Conservation (phyloP, 2,888 invertebrate genomes). For the Aproaerema taeniolella region DNA sequence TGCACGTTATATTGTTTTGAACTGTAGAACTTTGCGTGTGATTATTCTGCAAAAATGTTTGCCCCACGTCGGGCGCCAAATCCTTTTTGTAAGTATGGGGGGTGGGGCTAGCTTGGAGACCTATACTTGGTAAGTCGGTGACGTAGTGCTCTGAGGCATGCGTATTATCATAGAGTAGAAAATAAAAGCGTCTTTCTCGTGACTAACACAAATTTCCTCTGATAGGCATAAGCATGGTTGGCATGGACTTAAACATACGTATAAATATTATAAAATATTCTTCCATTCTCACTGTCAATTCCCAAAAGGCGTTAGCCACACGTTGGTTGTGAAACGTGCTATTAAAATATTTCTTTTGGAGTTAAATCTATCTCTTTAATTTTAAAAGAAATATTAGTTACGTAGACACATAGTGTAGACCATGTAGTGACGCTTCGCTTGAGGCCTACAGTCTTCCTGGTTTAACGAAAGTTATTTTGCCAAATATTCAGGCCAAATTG, state of each 20-base stretch:
- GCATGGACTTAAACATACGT: conserved; percentile 64
- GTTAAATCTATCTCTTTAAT: conserved; percentile 23
- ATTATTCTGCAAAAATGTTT: conserved; percentile 22
- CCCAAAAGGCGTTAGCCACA: conserved; percentile 64
- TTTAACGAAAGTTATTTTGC: conserved; percentile 45
- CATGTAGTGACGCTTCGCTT: conserved; percentile 69
- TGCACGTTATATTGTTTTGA: conserved; percentile 34
- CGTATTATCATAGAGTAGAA: conserved; percentile 31
- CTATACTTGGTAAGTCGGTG: conserved; percentile 38
- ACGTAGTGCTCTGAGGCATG: conserved; percentile 35
- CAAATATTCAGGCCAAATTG: conserved; percentile 61
- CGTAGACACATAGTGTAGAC: conserved; percentile 69
- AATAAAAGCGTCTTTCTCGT: conserved; percentile 30
- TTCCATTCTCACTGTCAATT: conserved; percentile 71
- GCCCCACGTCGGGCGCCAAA: conserved; percentile 43
- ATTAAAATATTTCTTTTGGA: conserved; percentile 50
- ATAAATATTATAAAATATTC: conserved; percentile 29
- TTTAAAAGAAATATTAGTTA: conserved; percentile 50
- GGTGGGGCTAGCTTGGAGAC: conserved; percentile 30
- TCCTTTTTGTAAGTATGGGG: conserved; percentile 23
- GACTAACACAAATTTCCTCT: conserved; percentile 36
- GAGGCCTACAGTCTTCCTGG: conserved; percentile 64
- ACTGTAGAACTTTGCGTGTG: conserved; percentile 36
- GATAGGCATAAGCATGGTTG: conserved; percentile 46
- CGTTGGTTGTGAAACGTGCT: conserved; percentile 75